Conservation (phyloP, 2,888 invertebrate genomes). For the Pheosia gnoma region DNA sequence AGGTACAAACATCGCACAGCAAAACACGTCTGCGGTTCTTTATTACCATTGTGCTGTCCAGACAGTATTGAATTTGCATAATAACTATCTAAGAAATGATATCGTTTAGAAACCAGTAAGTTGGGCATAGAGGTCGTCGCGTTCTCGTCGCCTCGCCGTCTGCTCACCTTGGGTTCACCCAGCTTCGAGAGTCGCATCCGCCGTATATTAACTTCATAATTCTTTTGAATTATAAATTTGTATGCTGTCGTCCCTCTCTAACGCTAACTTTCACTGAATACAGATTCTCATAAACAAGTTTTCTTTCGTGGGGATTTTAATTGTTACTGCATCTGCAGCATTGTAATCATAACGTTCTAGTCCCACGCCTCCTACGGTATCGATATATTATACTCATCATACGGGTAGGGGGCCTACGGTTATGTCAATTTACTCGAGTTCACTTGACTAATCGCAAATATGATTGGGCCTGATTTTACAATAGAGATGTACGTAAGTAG, state of each 20-base stretch:
- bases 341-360: no score
- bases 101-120: slow-evolving; percentile 74
- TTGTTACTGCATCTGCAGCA: no score
- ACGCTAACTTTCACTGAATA: slow-evolving; percentile 58
- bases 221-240: slow-evolving; percentile 45
- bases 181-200: slow-evolving; percentile 55
- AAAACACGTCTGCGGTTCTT: slow-evolving; percentile 23
- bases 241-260: slow-evolving; percentile 37
- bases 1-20: not conserved
- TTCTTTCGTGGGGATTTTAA: slow-evolving; percentile 14
- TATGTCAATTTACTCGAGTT: no score
- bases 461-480: slow-evolving; percentile 32
- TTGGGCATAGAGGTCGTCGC: slow-evolving; percentile 64
- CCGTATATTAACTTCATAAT: slow-evolving; percentile 53
- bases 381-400: not conserved
- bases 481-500: slow-evolving; percentile 32
- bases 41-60: slow-evolving; percentile 56
- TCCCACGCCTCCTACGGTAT: no score
- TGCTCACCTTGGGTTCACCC: slow-evolving; percentile 72
- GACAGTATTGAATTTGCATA: slow-evolving; percentile 72
- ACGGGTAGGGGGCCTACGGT: not conserved
- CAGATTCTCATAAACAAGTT: slow-evolving; percentile 16
- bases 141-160: slow-evolving; percentile 75
- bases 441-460: no score
- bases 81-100: slow-evolving; percentile 63